Evolutionary conservation across 92 coral and sea anemone species (phyloP).

Genomic region (Porites rus): DNA sequence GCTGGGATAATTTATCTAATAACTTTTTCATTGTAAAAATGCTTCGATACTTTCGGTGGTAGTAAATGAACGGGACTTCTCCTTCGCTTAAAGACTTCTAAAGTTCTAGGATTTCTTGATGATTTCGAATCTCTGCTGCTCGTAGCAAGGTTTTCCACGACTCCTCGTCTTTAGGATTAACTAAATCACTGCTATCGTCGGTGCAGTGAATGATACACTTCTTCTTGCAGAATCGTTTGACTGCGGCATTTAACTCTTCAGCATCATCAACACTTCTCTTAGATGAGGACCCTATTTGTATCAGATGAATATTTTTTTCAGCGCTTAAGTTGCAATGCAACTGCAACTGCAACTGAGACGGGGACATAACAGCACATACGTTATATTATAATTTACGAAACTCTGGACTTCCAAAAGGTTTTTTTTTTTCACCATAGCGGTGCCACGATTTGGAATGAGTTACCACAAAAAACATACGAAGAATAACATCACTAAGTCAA

Average conservation of each 20-base stretch:
- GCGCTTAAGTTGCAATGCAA: not conserved
- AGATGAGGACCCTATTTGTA: slow-evolving; percentile 40
- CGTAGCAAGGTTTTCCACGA: slow-evolving; percentile 67
- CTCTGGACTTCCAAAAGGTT: too few relatives aligned
- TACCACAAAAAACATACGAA: too few relatives aligned
- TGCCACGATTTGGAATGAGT: too few relatives aligned
- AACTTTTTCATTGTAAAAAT: slow-evolving; percentile 69
- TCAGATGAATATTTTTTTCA: not conserved
- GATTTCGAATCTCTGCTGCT: slow-evolving; percentile 61
- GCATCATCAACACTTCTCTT: slow-evolving; percentile 35
- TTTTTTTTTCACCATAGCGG: too few relatives aligned
- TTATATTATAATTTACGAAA: too few relatives aligned
- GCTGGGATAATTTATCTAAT: slow-evolving; percentile 48
- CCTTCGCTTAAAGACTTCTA: slow-evolving; percentile 40
- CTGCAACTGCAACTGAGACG: not conserved
- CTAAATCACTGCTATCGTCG: slow-evolving; percentile 45
- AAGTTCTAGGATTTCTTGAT: slow-evolving; percentile 48
- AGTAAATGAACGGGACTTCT: slow-evolving; percentile 40
- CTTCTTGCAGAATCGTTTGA: slow-evolving; percentile 15
- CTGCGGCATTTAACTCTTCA: slow-evolving; percentile 7
- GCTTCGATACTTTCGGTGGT: slow-evolving; percentile 68
- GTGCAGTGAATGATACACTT: slow-evolving; percentile 61
- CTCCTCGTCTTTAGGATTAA: slow-evolving; percentile 48
- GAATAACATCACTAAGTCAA: too few relatives aligned
- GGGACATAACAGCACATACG: too few relatives aligned